Percentiles rank a stretch among this genome's conserved stretches.
Evolutionary conservation across 2,888 invertebrate species (phyloP).

Genomic region (Allolobophora icterica): DNA sequence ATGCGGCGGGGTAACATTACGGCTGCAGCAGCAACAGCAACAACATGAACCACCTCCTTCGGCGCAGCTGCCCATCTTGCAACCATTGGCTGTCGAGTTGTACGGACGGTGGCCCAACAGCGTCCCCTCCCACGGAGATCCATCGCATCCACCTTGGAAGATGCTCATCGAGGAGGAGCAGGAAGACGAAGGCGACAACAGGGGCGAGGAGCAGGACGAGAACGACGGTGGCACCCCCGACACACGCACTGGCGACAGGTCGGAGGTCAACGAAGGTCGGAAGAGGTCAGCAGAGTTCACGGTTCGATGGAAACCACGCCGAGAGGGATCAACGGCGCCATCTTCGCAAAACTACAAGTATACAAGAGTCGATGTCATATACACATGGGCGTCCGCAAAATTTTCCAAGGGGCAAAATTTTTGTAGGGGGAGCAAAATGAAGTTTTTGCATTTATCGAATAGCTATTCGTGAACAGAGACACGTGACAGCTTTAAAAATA

Average conservation of each 20-base stretch:
- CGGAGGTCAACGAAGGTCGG: neutral
- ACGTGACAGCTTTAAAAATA: too few species aligned
- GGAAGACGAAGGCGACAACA: neutral
- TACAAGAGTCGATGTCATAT: neutral
- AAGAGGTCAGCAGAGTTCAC: too few species aligned
- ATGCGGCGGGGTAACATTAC: neutral
- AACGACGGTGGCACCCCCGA: conserved; percentile 19
- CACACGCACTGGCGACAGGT: neutral
- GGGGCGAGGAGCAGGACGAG: conserved; percentile 6
- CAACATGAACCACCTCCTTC: neutral
- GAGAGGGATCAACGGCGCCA: neutral
- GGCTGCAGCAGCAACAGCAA: neutral
- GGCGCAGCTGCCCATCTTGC: neutral
- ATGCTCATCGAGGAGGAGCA: neutral
- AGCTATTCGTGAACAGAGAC: too few species aligned
- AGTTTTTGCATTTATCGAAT: too few species aligned
- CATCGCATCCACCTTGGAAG: neutral
- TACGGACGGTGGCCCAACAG: neutral
- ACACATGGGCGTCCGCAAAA: too few species aligned
- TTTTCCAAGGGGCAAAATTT: too few species aligned
- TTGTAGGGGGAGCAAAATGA: too few species aligned
- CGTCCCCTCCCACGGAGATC: neutral
- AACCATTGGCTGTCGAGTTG: neutral
- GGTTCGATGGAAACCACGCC: neutral
- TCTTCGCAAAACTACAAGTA: neutral